Evolutionary conservation across 2,888 invertebrate species (phyloP).

Genomic region (Anoncus sp.): DNA sequence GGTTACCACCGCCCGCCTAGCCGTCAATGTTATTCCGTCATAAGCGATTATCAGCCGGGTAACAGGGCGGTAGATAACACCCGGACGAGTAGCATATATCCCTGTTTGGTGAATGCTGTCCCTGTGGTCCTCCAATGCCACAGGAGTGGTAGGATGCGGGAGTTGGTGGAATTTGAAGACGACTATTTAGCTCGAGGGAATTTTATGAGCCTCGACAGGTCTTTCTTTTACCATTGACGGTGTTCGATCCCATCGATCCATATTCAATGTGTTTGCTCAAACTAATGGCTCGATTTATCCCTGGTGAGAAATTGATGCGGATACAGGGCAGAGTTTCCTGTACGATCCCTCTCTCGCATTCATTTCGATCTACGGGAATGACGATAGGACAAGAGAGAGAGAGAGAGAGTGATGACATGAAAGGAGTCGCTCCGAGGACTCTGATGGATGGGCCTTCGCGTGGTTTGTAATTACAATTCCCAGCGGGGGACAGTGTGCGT

Average conservation of each 20-base stretch:
- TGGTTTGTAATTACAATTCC: conserved; percentile 62
- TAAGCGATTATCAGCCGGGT: conserved; percentile 66
- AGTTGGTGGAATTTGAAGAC: conserved; percentile 23
- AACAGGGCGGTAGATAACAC: conserved; percentile 63
- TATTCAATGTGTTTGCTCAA: neutral
- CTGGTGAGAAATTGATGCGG: neutral
- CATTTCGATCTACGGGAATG: neutral
- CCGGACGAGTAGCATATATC: conserved; percentile 1
- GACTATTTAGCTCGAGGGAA: neutral
- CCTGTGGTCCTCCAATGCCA: neutral
- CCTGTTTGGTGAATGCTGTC: conserved; percentile 20
- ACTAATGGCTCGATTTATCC: neutral
- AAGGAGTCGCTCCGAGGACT: neutral
- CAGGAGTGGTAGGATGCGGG: conserved; percentile 25
- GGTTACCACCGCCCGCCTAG: neutral
- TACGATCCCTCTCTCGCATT: neutral
- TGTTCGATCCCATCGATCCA: neutral
- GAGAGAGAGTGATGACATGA: neutral
- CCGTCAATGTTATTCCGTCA: conserved; percentile 20
- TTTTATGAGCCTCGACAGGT: conserved; percentile 1
- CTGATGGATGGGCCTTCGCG: conserved; percentile 62
- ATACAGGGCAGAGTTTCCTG: neutral
- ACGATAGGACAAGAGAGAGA: neutral
- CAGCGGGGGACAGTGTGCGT: conserved; percentile 28
- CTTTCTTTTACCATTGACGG: neutral